Base-by-base conservation (phyloP, 1,140 invertebrate genomes). In the Temnothorax longispinosus region DNA sequence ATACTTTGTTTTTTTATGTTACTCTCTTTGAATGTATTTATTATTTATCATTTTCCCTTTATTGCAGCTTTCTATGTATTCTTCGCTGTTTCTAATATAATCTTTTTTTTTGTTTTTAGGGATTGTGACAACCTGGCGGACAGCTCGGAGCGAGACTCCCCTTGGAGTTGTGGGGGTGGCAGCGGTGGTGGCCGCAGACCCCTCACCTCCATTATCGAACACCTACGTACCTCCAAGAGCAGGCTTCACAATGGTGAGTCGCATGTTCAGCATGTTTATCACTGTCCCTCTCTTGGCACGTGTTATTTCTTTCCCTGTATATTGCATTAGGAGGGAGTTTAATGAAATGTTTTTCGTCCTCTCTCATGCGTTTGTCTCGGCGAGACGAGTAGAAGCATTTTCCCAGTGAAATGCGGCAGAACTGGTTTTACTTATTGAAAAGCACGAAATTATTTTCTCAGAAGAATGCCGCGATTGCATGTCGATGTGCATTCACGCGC, bases 71-170 rank as follows among this genome's bases (percentile, higher is more conserved):
- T 71, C 0, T 2, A 77, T 5, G 21, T 15, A 13, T 27, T n/a
- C 67, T 32, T 71, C 15, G 11, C n/a, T 54, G 27, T 27, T 2
- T 87, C 52, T 77, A 72, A 77, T 56, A 56, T 47, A 32, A 18
- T 71, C 27, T 6, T 75, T 54, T 38, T 50, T 56, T 84, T 15
- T 74, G 13, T 32, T 58, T 89, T 89, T 8, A 71, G 92, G 93
- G 88, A 93, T 86, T 75, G 90, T 89, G 92, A 91, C 94, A 94
- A 93, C 92, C 94, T 94, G 94, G 94, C 94, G 94, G 88, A 94
- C 92, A 85, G 92, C 76, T 91, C 91, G 87, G 91, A 93, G 74
- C 93, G 91, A 69, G 90, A 93, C 89, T 92, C 89, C 88, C 89
- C 90, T 88, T 91, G 93, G 93, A 94, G 93, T 88, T 91, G 90